Evolutionary conservation across 2,888 invertebrate species (phyloP), one percentile per base, ranked within the genome.

Genomic region (Hydropsyche betteni): DNA sequence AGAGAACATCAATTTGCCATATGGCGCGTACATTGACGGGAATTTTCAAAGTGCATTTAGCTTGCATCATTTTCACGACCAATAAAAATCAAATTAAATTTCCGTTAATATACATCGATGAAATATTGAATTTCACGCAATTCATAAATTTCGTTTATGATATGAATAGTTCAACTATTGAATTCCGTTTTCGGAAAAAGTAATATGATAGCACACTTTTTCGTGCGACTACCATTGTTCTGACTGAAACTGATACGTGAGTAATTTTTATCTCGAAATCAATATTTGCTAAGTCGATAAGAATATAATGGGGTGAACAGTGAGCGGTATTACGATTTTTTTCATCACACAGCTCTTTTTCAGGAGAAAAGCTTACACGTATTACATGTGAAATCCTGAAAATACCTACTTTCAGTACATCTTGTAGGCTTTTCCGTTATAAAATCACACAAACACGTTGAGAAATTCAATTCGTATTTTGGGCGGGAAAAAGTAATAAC

Each of bases 191-290:
- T 44, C 44, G 3, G 44, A 44, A 8, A 44, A 24, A 24, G 2
- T 24, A 24, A 24, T 24, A 44, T 44, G 1, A 44, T 44, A 6
- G 44, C 7, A 44, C 3, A 44, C 3, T 44, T 44, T n/a, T 44
- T 44, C 3, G 44, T 10, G 10, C 6, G 7, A 10, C 10, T 8
- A 44, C 44, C 44, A 44, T 44, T 44, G 4, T 44, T 44, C 44
- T 10, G 44, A 44, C 2, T 10, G 44, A 44, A 44, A 44, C 44
- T 44, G 44, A 44, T 44, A 44, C 10, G 58, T 24, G 58, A 58
- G 16, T 10, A 44, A 44, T 44, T 58, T 24, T 58, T 58, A 58
- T 58, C 58, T 58, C 58, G 24, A 24, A 58, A 58, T 58, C 58
- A 24, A 58, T 58, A 58, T 24, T 24, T 24, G 16, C 14, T 58